Conservation (phyloP, 2,113 vertebrate species). For the Aptenodytes patagonicus region DNA sequence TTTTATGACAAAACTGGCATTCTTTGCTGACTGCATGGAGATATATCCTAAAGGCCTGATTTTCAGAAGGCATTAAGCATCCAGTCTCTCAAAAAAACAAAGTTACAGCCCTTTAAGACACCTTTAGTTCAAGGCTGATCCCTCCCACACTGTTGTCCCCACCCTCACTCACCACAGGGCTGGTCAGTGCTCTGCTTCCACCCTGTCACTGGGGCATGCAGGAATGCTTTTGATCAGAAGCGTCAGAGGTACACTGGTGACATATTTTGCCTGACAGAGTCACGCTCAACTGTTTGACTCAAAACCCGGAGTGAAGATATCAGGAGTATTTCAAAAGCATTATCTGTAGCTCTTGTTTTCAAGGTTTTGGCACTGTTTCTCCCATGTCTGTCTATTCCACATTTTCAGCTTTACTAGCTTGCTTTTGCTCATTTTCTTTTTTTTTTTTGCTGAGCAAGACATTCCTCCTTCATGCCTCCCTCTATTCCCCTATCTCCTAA, state of each 20-base stretch:
- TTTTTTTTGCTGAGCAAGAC: background rate
- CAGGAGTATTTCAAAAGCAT: background rate
- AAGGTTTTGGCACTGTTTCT: background rate
- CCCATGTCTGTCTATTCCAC: background rate
- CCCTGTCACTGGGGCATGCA: background rate
- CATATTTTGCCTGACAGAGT: background rate
- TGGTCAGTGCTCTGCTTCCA: background rate
- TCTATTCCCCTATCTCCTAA: background rate
- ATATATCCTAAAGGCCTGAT: background rate
- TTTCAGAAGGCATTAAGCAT: background rate
- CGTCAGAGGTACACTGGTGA: background rate
- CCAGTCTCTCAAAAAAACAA: background rate
- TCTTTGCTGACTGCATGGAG: background rate
- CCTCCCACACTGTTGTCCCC: background rate
- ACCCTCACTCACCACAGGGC: background rate
- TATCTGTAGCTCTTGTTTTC: background rate
- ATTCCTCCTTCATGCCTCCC: background rate
- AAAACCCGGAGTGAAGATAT: background rate
- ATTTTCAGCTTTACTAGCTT: background rate
- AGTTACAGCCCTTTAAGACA: background rate
- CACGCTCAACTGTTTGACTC: background rate
- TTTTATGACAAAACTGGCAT: background rate
- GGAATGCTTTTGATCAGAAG: slow-evolving; percentile 30
- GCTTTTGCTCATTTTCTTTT: background rate
- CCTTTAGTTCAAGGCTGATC: background rate